Percentiles rank a stretch among this genome's conserved stretches.
Evolutionary conservation across 1,140 invertebrate genomes (phyloP).

Genomic region (Drosophila triauraria): DNA sequence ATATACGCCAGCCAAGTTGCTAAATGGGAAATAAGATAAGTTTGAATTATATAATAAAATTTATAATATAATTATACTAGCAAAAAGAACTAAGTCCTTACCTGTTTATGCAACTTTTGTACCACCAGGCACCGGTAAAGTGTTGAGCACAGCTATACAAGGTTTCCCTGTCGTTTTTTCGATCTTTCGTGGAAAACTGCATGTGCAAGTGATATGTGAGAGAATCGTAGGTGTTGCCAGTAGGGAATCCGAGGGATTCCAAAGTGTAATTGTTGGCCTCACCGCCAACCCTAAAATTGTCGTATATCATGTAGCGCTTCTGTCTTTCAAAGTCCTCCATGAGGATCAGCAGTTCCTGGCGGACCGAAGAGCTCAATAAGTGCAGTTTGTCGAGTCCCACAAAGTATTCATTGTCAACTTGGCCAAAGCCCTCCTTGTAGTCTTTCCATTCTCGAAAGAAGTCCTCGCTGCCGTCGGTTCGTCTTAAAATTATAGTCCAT

Average conservation of each 20-base stretch:
- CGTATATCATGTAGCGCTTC: not conserved
- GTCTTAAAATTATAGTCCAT: not conserved
- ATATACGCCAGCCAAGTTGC: not conserved
- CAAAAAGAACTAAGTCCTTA: not conserved
- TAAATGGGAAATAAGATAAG: not conserved
- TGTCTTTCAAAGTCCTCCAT: not conserved
- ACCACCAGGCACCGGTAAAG: not conserved
- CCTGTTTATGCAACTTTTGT: not conserved
- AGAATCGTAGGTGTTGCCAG: not conserved
- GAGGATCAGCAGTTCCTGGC: not conserved
- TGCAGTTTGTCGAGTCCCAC: not conserved
- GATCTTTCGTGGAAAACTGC: not conserved
- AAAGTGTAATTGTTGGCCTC: not conserved
- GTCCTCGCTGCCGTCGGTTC: constrained; percentile 1
- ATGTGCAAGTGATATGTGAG: not conserved
- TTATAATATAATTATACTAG: not conserved
- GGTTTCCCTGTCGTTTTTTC: not conserved
- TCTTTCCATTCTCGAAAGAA: not conserved
- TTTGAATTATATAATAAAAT: not conserved
- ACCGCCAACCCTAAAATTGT: not conserved
- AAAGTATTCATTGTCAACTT: not conserved
- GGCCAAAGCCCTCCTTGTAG: not conserved
- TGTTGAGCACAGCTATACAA: not conserved
- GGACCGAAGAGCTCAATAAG: not conserved
- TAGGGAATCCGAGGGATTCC: not conserved